These are phyloP conservation scores for Listronotus bonariensis DNA, from an alignment of 1,140 invertebrate species.

Conservation along the genomic window DNA sequence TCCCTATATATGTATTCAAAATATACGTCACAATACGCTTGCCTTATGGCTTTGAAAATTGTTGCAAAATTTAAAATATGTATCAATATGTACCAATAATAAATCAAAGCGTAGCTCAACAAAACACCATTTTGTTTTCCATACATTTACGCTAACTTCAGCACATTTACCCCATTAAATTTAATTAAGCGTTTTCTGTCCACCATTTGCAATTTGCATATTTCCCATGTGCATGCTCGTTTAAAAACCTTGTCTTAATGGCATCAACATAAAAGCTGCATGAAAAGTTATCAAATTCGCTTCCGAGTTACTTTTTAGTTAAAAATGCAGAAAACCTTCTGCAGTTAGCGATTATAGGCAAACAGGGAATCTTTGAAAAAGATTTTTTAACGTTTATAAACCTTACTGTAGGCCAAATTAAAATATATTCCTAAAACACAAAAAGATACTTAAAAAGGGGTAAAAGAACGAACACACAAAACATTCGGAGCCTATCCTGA, in stretches of 20 bases:
- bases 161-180: constrained; percentile 9
- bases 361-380: constrained; percentile 8
- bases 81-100: too few species aligned
- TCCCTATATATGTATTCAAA: too few species aligned
- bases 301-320: not conserved
- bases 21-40: too few species aligned
- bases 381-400: not conserved
- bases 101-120: too few species aligned
- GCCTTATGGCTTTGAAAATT: too few species aligned
- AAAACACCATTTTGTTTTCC: too few species aligned
- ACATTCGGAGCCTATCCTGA: too few species aligned
- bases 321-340: not conserved
- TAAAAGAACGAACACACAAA: too few species aligned
- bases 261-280: constrained; percentile 16
- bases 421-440: too few species aligned
- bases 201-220: constrained; percentile 9
- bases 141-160: not conserved
- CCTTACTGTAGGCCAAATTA: too few species aligned
- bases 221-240: constrained; percentile 16
- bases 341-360: constrained; percentile 13
- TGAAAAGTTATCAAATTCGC: constrained; percentile 12
- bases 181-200: constrained; percentile 14
- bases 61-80: too few species aligned
- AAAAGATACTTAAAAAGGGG: too few species aligned
- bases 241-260: constrained; percentile 21